Conservation (phyloP, 2,113 vertebrate genomes). For the Protomyctophum bolini region DNA sequence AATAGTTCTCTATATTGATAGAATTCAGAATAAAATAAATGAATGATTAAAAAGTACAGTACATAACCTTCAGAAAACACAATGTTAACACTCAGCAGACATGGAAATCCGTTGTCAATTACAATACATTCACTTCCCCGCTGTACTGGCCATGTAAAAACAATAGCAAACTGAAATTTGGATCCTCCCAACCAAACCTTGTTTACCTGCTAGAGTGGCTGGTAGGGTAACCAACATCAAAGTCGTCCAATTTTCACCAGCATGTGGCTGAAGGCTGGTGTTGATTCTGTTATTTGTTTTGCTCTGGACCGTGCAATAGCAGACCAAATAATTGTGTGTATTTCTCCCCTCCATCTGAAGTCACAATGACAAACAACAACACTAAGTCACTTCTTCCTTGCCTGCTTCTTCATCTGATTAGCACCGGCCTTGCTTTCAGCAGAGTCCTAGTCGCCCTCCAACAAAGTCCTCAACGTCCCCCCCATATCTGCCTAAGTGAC, state of each 20-base stretch:
- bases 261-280: slow-evolving; percentile 6
- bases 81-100: no score
- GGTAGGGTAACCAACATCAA: no score
- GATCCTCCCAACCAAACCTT: no score
- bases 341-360: slow-evolving; percentile 30
- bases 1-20: no score
- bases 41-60: no score
- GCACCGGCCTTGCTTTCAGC: slow-evolving; percentile 46
- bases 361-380: slow-evolving; percentile 59
- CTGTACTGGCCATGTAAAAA: no score
- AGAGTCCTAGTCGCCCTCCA: slow-evolving; percentile 67
- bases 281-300: slow-evolving; percentile 10
- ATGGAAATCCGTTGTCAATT: no score
- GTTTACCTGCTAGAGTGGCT: no score
- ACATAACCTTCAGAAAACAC: no score
- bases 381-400: background rate
- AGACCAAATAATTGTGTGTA: background rate
- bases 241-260: background rate
- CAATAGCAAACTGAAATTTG: no score
- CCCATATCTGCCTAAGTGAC: slow-evolving; percentile 82
- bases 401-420: slow-evolving; percentile 59
- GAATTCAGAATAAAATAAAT: no score
- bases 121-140: no score
- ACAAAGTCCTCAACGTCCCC: slow-evolving; percentile 72
- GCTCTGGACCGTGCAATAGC: slow-evolving; percentile 6